Base-by-base conservation (phyloP, 2,888 invertebrate genomes). In the Podabrus alpinus region DNA sequence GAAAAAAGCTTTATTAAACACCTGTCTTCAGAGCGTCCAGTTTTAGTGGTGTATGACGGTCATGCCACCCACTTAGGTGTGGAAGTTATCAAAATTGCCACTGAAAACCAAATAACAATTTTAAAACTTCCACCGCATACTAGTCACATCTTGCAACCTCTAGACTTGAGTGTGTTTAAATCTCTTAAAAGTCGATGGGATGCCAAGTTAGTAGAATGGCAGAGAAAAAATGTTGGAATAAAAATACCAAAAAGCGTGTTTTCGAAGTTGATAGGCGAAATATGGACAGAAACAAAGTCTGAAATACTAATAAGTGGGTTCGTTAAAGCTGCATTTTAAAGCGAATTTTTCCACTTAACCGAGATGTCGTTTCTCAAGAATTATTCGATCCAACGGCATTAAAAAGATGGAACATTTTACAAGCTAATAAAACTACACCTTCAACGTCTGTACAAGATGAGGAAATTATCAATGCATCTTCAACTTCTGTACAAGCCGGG, bases 161-260 rank as follows among this genome's bases (percentile, higher is more conserved):
- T 83, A 68, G 83, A 84, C 73, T 75, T 82, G n/a, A 64, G 79
- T 19, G 82, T 83, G 16, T 82, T 82, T 69, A 81, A 82, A 72
- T 75, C 80, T 9, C 67, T 80, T 70, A 81, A 80, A 75, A 70
- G 64, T 69, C 25, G 15, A 3, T 80, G 79, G 80, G 78, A 79
- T 62, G 66, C 61, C n/a, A 73, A 74, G 59, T 69, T 81, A 45
- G 74, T 76, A 66, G 62, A 45, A 17, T 81, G 79, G 79, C 78
- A 79, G 66, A 29, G 78, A 64, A 68, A 73, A 66, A 78, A 79
- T 69, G 45, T 72, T 24, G 77, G 79, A 10, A 19, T 21, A 15
- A 79, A 79, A 74, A 59, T 79, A 66, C 76, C 78, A 79, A 79
- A 79, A 73, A 73, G 66, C 73, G 71, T 73, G 21, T 79, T 79